phyloP scores from a whole-genome alignment of 2,113 vertebrate species.

The Protobothrops mucrosquamatus region DNA sequence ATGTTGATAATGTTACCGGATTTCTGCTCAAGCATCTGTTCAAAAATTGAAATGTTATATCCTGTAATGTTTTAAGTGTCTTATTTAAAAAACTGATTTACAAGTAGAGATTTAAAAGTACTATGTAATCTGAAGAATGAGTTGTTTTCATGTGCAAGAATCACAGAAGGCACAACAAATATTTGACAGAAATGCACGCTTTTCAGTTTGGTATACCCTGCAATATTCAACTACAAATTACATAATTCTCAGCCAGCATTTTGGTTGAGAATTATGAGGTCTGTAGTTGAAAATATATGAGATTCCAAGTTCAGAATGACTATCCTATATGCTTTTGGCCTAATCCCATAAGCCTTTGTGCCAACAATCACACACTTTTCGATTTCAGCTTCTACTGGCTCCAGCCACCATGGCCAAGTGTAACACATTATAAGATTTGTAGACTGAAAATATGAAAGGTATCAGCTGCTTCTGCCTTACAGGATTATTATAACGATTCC shows the following conservation, averaged over 20 bases:
- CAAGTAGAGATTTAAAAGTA: not conserved
- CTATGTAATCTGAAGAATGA: not conserved
- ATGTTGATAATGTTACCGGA: slow-evolving; percentile 96
- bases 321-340: not conserved
- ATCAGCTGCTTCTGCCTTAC: not conserved
- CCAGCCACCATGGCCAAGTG: not conserved
- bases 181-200: not conserved
- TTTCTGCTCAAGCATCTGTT: slow-evolving; percentile 89
- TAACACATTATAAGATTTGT: not conserved
- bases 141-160: not conserved
- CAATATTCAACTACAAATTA: not conserved
- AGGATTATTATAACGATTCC: not conserved
- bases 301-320: not conserved
- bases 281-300: not conserved
- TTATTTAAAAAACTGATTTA: not conserved
- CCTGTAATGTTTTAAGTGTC: not conserved
- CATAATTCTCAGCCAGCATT: not conserved
- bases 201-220: not conserved
- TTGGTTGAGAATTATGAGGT: not conserved
- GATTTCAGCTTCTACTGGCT: not conserved
- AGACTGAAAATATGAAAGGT: not conserved
- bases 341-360: not conserved
- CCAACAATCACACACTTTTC: not conserved
- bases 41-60: slow-evolving; percentile 22
- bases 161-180: not conserved